A percentile compares a stretch with the other conserved stretches of the same genome.
These are phyloP conservation scores for Australoheros facetus DNA, from an alignment of 2,797 vertebrate species.

Conservation along the genomic window DNA sequence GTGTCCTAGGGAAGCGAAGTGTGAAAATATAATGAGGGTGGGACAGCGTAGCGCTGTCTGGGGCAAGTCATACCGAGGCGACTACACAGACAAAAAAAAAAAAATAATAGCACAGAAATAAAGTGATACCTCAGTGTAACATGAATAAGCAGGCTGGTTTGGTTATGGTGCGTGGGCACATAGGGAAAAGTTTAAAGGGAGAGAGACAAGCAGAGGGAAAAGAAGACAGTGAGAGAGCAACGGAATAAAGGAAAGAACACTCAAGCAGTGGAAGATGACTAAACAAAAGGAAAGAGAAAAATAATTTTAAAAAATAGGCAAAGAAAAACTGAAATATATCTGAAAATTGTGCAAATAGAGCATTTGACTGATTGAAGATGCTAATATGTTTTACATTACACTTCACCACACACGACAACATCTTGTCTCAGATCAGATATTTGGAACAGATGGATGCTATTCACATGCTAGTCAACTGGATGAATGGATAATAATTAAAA, in stretches of 20 bases:
- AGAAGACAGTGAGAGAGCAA: constrained; percentile 3
- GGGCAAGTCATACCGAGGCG: constrained; percentile 66
- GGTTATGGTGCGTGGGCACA: constrained; percentile 56
- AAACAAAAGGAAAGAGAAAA: constrained; percentile 3
- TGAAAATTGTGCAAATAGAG: constrained; percentile 9
- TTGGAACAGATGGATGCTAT: not conserved
- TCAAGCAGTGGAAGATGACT: not conserved
- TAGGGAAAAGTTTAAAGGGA: constrained; percentile 34
- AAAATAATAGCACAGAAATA: constrained; percentile 66
- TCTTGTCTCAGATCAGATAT: constrained; percentile 15
- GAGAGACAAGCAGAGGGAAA: constrained; percentile 14
- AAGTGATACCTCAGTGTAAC: constrained; percentile 68
- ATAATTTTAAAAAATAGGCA: not conserved
- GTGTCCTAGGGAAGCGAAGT: constrained; percentile 67
- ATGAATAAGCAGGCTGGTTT: constrained; percentile 66
- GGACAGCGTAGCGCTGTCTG: constrained; percentile 70
- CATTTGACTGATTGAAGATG: constrained; percentile 16
- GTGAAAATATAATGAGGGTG: constrained; percentile 84
- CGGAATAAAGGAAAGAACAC: constrained; percentile 3
- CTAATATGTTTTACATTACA: constrained; percentile 8
- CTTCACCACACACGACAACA: constrained; percentile 26
- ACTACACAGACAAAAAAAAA: constrained; percentile 62
- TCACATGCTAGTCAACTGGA: not conserved
- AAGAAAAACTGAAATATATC: not conserved
- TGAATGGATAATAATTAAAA: not conserved